Conservation (phyloP, 1,140 invertebrate genomes). For the Prorops nasuta region DNA sequence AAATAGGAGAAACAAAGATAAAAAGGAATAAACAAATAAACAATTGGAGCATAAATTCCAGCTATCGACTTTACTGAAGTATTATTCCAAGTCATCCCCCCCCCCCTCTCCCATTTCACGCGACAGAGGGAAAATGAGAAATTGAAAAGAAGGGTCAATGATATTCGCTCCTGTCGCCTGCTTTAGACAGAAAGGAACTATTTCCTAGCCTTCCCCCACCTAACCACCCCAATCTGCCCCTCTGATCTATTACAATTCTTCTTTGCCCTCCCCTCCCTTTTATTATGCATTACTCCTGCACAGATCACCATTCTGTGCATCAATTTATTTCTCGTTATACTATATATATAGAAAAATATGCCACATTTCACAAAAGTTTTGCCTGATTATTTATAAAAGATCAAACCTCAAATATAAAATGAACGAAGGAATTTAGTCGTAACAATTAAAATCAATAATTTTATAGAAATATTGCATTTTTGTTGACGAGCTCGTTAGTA, state of each 20-base stretch:
- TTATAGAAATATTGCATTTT: too few relatives aligned
- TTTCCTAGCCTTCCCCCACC: conserved; percentile 13
- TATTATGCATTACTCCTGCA: neutral
- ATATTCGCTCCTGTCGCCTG: conserved; percentile 28
- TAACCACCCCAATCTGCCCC: neutral
- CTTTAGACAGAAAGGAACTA: conserved; percentile 31
- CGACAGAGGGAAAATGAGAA: conserved; percentile 27
- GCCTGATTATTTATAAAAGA: too few relatives aligned
- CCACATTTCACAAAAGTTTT: too few relatives aligned
- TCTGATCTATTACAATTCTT: too few relatives aligned
- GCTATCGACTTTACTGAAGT: neutral
- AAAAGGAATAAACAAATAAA: too few relatives aligned
- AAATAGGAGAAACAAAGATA: too few relatives aligned
- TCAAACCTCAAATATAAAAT: too few relatives aligned
- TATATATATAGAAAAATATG: neutral
- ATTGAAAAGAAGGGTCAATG: conserved; percentile 31
- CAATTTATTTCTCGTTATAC: conserved; percentile 28
- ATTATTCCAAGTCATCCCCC: neutral
- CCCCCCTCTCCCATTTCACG: neutral
- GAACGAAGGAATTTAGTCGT: too few relatives aligned
- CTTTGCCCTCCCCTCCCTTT: conserved; percentile 6
- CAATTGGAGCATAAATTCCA: neutral
- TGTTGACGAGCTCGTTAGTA: too few relatives aligned
- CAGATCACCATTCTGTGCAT: conserved; percentile 9
- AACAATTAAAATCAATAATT: too few relatives aligned